Evolutionary conservation across 2,113 vertebrate species (phyloP).

Genomic region (Nothoprocta perdicaria): DNA sequence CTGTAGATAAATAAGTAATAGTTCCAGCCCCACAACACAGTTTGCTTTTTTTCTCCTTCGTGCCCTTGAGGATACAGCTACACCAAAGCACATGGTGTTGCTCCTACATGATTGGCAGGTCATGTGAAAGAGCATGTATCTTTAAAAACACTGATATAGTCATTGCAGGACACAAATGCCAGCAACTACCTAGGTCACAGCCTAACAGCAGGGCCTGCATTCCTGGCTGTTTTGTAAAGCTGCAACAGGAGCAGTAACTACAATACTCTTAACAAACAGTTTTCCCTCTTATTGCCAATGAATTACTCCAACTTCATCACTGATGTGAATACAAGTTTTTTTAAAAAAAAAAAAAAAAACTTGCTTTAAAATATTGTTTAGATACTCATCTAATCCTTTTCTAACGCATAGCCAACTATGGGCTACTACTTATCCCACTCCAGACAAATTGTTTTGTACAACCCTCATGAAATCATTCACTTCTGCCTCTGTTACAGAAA

Average conservation of each 20-base stretch:
- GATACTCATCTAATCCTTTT: background rate
- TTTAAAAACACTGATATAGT: slow-evolving; percentile 8
- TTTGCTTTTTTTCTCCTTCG: background rate
- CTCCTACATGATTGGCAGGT: slow-evolving; percentile 33
- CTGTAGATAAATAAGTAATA: slow-evolving; percentile 61
- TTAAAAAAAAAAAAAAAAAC: background rate
- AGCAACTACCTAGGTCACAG: background rate
- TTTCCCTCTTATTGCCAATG: background rate
- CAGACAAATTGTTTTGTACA: background rate
- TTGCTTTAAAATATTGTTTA: background rate
- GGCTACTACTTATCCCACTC: background rate
- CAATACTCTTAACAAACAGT: background rate
- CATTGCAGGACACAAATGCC: background rate
- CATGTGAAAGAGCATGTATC: slow-evolving; percentile 9
- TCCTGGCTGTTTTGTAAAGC: background rate
- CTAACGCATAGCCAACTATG: background rate
- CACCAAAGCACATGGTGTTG: slow-evolving; percentile 9
- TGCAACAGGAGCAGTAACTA: background rate
- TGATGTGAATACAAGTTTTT: background rate
- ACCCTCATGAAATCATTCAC: rapidly evolving
- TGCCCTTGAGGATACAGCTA: slow-evolving; percentile 28
- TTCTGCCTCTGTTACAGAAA: background rate
- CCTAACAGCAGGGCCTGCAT: background rate
- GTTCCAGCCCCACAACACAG: background rate
- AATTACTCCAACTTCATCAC: background rate